A percentile compares a stretch with the other conserved stretches of the same genome.
phyloP scores from a whole-genome alignment of 2,113 vertebrate species.

The Neolamprologus longior region DNA sequence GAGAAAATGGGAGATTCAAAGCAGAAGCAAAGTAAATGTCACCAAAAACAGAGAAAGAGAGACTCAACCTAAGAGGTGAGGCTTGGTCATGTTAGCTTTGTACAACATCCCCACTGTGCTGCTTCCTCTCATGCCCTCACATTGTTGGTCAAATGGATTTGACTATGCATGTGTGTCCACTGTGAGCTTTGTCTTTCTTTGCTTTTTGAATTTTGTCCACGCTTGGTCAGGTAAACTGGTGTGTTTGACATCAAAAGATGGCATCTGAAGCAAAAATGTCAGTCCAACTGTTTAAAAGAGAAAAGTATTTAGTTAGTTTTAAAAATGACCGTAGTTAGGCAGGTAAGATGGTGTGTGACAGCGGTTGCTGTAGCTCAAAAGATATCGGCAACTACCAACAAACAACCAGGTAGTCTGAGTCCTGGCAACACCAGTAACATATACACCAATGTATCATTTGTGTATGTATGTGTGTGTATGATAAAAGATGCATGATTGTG shows the following conservation, averaged over 20 bases:
- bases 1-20: not conserved
- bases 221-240: not conserved
- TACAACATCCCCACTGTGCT: not conserved
- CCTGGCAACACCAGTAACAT: not conserved
- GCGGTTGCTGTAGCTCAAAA: not conserved
- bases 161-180: not conserved
- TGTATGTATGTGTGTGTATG: not conserved
- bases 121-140: not conserved
- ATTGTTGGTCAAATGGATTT: not conserved
- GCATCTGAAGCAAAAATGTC: not conserved
- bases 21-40: not conserved
- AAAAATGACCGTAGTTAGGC: not conserved
- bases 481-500: not conserved
- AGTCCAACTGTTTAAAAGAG: not conserved
- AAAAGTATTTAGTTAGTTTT: not conserved
- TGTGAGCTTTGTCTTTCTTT: not conserved
- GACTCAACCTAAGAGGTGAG: not conserved
- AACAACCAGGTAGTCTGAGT: not conserved
- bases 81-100: slow-evolving; percentile 1
- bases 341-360: not conserved
- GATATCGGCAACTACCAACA: not conserved
- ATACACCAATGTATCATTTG: not conserved
- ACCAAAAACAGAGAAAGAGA: not conserved
- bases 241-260: not conserved
- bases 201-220: not conserved